Conservation (phyloP, 2,797 vertebrate species). For the Amphiprion clarkii region DNA sequence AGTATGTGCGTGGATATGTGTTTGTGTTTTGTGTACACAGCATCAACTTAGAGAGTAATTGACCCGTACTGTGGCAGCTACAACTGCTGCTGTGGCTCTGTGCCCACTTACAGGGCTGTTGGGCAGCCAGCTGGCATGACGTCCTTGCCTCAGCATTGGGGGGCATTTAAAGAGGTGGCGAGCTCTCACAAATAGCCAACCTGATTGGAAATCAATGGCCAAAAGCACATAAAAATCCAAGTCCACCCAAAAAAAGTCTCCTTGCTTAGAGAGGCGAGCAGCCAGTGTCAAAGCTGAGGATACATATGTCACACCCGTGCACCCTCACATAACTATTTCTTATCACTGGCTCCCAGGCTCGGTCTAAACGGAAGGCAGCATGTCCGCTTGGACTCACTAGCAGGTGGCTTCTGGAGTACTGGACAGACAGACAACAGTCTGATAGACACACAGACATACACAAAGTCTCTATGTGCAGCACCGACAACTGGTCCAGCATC, state of each 20-base stretch:
- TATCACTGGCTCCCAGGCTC: slow-evolving; percentile 82
- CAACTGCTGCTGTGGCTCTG: slow-evolving; percentile 70
- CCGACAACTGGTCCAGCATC: slow-evolving; percentile 72
- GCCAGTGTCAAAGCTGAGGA: slow-evolving; percentile 43
- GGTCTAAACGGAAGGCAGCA: slow-evolving; percentile 70
- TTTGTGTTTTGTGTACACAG: slow-evolving; percentile 47
- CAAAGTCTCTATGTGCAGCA: slow-evolving; percentile 33
- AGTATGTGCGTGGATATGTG: not conserved
- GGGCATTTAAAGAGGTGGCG: slow-evolving; percentile 40
- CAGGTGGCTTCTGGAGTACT: slow-evolving; percentile 67
- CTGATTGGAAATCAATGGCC: slow-evolving; percentile 62
- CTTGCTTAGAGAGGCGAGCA: slow-evolving; percentile 20
- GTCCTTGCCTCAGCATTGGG: slow-evolving; percentile 45
- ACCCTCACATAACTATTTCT: slow-evolving; percentile 63
- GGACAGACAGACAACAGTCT: slow-evolving; percentile 44
- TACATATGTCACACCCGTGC: slow-evolving; percentile 50
- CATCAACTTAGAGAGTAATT: slow-evolving; percentile 68
- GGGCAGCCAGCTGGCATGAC: slow-evolving; percentile 65
- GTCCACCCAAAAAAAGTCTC: slow-evolving; percentile 27
- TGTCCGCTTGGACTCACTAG: slow-evolving; percentile 72
- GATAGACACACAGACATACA: slow-evolving; percentile 37
- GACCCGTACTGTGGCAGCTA: slow-evolving; percentile 66
- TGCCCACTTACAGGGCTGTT: slow-evolving; percentile 61
- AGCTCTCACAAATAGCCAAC: slow-evolving; percentile 56
- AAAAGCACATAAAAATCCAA: slow-evolving; percentile 39